Evolutionary conservation across 1,140 invertebrate species (phyloP), one percentile per base, ranked within the genome.

Genomic region (Procambarus virginalis): DNA sequence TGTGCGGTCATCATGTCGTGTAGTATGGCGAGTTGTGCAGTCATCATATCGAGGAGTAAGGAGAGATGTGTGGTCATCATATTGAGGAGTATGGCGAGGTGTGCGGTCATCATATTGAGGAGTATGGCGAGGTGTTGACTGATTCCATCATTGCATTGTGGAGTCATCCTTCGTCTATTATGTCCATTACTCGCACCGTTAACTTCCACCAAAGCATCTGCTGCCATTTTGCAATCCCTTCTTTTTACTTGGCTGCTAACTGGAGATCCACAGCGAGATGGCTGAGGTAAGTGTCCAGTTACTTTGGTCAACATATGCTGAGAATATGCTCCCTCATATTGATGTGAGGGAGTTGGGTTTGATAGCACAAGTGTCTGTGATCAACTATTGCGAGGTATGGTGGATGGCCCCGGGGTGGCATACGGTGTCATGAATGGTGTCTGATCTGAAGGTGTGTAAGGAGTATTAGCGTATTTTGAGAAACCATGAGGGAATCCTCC

Each of bases 381-480:
- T 79, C 91, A 79, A 60, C 84, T 84, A 82, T 91, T 92, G 51
- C 87, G 81, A 3, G 92, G 92, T 6, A 91, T 92, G 34, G 83
- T 90, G 22, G 90, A 92, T 10, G 92, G 89, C 10, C 92, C 92
- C 6, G 92, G 92, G 2, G 92, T 93, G 51, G 93, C 96, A 93
- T 97, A 98, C 0, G 97, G 97, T 0, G 97, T 98, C 96, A 98
- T 97, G 94, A 97, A 98, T 0, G 97, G 97, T 0, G 97, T 98
- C 93, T 98, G 97, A 0, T 97, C 97, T 83, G 97, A 97, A 1
- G 97, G 97, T 20, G 97, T 98, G 93, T 98, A 98, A 0, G 97
- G 97, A 12, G 85, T 92, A 34, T 91, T 88, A 60, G 90, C 91
- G 55, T 90, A 92, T 34, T 92, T 90, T 14, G 82, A 92, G 78